A percentile compares a stretch with the other conserved stretches of the same genome.
phyloP scores from a whole-genome alignment of 2,888 invertebrate species.

The Himalopsyche kuldschensis region DNA sequence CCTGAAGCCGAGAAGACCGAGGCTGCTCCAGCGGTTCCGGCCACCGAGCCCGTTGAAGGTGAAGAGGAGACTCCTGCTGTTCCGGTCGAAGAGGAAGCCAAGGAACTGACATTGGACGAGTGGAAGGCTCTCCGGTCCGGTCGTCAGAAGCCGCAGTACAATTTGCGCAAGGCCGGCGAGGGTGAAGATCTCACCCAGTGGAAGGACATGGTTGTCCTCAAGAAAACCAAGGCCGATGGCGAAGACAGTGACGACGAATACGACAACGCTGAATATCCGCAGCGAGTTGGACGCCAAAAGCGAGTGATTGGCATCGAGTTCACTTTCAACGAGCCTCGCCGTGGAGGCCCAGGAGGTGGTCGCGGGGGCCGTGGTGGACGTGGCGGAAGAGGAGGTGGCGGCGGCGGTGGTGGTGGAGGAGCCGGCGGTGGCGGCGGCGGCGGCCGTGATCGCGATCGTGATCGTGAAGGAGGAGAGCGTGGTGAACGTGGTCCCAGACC shows the following conservation, averaged over 20 bases:
- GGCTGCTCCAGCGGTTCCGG: conserved; percentile 49
- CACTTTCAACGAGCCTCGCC: conserved; percentile 79
- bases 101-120: conserved; percentile 90
- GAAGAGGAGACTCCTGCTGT: conserved; percentile 51
- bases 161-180: conserved; percentile 91
- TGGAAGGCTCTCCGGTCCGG: conserved; percentile 86
- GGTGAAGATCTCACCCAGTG: conserved; percentile 89
- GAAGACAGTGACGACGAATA: conserved; percentile 73
- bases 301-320: conserved; percentile 85
- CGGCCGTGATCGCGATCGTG: conserved; percentile 30
- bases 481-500: conserved; percentile 15
- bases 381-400: conserved; percentile 53
- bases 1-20: conserved; percentile 58
- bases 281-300: conserved; percentile 84
- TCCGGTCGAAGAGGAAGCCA: conserved; percentile 74
- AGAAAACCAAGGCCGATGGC: conserved; percentile 68
- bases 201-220: conserved; percentile 86
- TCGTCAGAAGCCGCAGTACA: conserved; percentile 83
- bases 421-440: conserved; percentile 43
- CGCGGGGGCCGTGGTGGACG: conserved; percentile 65
- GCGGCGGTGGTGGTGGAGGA: conserved; percentile 36
- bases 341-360: conserved; percentile 69
- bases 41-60: conserved; percentile 45
- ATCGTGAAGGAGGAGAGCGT: conserved; percentile 43
- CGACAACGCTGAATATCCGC: conserved; percentile 78